Evolutionary conservation across 2,797 vertebrate species (phyloP).

Genomic region (Picus viridis): DNA sequence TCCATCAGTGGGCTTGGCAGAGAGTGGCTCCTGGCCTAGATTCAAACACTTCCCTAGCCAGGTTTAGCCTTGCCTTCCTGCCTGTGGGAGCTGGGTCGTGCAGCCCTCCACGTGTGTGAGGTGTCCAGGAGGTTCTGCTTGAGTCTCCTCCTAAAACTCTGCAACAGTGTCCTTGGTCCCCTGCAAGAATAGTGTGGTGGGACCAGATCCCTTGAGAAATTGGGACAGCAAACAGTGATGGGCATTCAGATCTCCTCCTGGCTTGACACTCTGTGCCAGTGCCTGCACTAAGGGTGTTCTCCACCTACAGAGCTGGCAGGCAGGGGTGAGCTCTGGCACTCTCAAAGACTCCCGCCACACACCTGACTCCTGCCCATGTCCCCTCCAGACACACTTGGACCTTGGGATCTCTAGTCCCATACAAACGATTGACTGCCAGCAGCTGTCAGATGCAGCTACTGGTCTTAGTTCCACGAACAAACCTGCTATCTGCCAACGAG

Average conservation of each 20-base stretch:
- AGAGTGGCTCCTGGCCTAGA: not conserved
- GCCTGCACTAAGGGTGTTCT: fast-evolving
- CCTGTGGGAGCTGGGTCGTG: not conserved
- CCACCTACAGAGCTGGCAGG: not conserved
- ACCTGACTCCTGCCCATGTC: not conserved
- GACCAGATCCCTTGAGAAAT: not conserved
- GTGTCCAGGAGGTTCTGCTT: not conserved
- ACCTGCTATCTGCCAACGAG: not conserved
- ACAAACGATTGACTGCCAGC: not conserved
- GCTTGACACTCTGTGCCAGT: not conserved
- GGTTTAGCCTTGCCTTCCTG: not conserved
- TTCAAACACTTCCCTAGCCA: not conserved
- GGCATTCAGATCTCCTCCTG: not conserved
- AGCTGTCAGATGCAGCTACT: not conserved
- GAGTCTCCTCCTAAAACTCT: not conserved
- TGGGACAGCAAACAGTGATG: not conserved
- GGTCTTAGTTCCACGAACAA: not conserved
- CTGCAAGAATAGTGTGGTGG: not conserved
- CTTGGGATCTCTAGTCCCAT: not conserved
- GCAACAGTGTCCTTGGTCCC: not conserved
- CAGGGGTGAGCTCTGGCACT: not conserved
- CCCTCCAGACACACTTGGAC: not conserved
- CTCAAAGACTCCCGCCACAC: not conserved
- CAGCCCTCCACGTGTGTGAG: not conserved
- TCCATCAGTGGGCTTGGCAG: not conserved